Conservation (phyloP, 2,888 invertebrate genomes). For the Pocota personata region DNA sequence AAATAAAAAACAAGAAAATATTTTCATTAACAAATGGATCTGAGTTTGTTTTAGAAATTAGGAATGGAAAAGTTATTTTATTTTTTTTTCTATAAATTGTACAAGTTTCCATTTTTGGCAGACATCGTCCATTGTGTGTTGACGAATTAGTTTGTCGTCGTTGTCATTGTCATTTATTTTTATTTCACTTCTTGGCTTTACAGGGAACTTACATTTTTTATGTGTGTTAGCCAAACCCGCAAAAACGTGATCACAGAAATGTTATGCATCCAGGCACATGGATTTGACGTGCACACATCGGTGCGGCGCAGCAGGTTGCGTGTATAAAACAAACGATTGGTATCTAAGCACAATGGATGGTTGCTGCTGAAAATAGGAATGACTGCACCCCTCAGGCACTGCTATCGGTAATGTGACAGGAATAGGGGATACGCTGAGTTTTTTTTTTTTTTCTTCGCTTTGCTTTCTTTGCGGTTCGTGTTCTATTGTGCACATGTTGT, state of each 20-base stretch:
- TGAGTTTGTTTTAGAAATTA: constrained; percentile 7
- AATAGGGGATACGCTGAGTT: constrained; percentile 57
- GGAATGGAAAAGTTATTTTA: neutral
- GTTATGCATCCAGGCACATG: constrained; percentile 9
- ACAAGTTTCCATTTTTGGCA: constrained; percentile 34
- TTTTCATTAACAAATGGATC: constrained; percentile 34
- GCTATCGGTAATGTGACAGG: constrained; percentile 60
- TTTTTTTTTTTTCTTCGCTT: constrained; percentile 11
- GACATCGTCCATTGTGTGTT: neutral
- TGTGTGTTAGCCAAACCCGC: constrained; percentile 6
- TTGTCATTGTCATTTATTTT: constrained; percentile 19
- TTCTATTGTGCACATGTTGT: constrained; percentile 26
- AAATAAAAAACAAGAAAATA: neutral
- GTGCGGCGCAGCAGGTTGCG: constrained; percentile 19
- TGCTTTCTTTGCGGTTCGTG: constrained; percentile 14
- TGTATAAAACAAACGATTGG: constrained; percentile 33
- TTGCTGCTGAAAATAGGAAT: constrained; percentile 43
- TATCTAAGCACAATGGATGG: constrained; percentile 41
- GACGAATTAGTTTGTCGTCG: constrained; percentile 47
- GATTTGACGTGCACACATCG: constrained; percentile 4
- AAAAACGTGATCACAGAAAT: constrained; percentile 62
- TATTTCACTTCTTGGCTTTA: constrained; percentile 1
- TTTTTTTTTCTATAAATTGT: constrained; percentile 2
- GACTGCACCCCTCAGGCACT: constrained; percentile 55
- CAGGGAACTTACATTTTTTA: neutral